A percentile compares a stretch with the other conserved stretches of the same genome.
These are phyloP conservation scores for Hippocampus guttulatus DNA, from an alignment of 2,113 vertebrate species.

Conservation along the genomic window DNA sequence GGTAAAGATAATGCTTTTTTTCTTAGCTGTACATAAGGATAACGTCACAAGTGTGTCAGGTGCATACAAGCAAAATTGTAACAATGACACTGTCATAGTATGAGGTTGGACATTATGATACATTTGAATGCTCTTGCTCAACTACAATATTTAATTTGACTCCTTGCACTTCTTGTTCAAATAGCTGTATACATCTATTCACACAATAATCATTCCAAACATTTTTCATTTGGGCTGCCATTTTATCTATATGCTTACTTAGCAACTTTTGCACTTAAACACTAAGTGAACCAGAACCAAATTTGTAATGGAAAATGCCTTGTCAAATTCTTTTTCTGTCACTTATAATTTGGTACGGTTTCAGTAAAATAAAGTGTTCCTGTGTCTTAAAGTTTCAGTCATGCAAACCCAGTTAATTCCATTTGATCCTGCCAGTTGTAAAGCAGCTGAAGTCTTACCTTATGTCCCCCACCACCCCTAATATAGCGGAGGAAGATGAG, in stretches of 20 bases:
- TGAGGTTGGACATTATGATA: not conserved
- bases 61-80: not conserved
- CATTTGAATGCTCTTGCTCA: not conserved
- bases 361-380: not conserved
- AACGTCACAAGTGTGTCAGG: not conserved
- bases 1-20: constrained; percentile 64
- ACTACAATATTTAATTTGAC: not conserved
- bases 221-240: not conserved
- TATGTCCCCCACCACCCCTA: not conserved
- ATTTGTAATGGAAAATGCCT: not conserved
- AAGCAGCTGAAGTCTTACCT: not conserved
- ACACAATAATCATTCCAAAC: not conserved
- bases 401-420: not conserved
- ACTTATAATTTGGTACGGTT: not conserved
- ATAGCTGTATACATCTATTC: not conserved
- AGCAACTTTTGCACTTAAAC: not conserved
- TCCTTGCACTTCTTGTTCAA: not conserved
- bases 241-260: not conserved
- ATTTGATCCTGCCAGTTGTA: not conserved
- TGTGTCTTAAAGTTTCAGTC: too few relatives aligned
- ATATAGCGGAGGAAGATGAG: constrained; percentile 91
- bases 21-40: not conserved
- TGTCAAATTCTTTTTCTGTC: not conserved
- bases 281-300: not conserved
- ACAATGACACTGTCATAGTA: not conserved